Evolutionary conservation across 2,113 vertebrate species (phyloP).

Genomic region (Myxocyprinus asiaticus): DNA sequence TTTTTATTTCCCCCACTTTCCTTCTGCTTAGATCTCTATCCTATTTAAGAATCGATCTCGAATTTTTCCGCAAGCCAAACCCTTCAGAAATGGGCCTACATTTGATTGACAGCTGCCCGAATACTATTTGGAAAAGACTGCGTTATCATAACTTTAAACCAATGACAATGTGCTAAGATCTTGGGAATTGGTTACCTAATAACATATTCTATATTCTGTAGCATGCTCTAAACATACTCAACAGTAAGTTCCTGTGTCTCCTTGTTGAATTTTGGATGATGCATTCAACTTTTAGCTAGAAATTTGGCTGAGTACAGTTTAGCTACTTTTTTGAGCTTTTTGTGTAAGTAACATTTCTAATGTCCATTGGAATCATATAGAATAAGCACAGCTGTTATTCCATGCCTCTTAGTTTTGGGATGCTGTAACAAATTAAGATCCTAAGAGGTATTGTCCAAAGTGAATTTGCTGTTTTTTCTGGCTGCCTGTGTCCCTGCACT

Average conservation of each 20-base stretch:
- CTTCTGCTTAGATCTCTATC: background rate
- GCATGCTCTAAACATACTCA: background rate
- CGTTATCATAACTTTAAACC: too few species aligned
- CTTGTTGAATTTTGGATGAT: background rate
- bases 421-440: conserved; percentile 15
- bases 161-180: too few species aligned
- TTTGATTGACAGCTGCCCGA: background rate
- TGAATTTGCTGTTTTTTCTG: conserved; percentile 37
- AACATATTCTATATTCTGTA: too few species aligned
- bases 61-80: background rate
- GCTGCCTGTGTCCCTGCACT: conserved; percentile 23
- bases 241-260: background rate
- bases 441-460: conserved; percentile 40
- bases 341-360: background rate
- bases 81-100: background rate
- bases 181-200: too few species aligned
- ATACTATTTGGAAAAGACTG: background rate
- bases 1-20: background rate
- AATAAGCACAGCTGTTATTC: background rate
- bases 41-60: background rate
- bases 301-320: background rate
- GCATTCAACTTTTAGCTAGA: background rate
- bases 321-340: background rate
- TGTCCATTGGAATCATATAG: background rate
- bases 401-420: background rate